phyloP scores from a whole-genome alignment of 2,797 vertebrate species.

The Enteromius radiatus region DNA sequence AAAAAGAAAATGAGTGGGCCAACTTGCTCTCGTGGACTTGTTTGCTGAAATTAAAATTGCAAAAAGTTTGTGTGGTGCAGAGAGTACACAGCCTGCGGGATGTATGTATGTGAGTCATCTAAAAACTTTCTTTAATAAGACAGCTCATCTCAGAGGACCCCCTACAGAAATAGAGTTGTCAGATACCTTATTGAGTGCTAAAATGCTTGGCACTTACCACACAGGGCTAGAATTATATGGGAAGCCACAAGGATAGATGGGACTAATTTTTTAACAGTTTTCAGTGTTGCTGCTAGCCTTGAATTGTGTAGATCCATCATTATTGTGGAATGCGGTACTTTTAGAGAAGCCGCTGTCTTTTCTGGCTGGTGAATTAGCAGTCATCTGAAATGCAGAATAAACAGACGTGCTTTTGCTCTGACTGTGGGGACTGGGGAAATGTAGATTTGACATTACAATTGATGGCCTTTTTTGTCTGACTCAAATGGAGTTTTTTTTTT shows the following conservation, averaged over 20 bases:
- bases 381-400: conserved; percentile 40
- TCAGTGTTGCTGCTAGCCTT: conserved; percentile 59
- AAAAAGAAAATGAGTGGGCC: not conserved
- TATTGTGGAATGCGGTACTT: conserved; percentile 13
- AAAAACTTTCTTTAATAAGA: conserved; percentile 62
- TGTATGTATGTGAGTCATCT: conserved; percentile 63
- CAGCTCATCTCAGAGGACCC: conserved; percentile 55
- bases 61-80: conserved; percentile 13
- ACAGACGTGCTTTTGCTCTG: conserved; percentile 32
- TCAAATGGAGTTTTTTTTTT: not conserved
- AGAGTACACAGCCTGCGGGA: conserved; percentile 56
- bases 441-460: conserved; percentile 34
- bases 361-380: conserved; percentile 27
- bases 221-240: conserved; percentile 53
- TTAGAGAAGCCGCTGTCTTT: conserved; percentile 4
- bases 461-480: conserved; percentile 14
- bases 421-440: conserved; percentile 20
- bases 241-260: conserved; percentile 69
- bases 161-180: conserved; percentile 66
- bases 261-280: conserved; percentile 65
- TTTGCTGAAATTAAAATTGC: conserved; percentile 30
- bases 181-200: conserved; percentile 67
- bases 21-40: conserved; percentile 26
- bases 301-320: conserved; percentile 65
- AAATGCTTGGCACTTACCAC: conserved; percentile 54